Evolutionary conservation across 2,888 invertebrate genomes (phyloP).

Genomic region (Anoplius nigerrimus): DNA sequence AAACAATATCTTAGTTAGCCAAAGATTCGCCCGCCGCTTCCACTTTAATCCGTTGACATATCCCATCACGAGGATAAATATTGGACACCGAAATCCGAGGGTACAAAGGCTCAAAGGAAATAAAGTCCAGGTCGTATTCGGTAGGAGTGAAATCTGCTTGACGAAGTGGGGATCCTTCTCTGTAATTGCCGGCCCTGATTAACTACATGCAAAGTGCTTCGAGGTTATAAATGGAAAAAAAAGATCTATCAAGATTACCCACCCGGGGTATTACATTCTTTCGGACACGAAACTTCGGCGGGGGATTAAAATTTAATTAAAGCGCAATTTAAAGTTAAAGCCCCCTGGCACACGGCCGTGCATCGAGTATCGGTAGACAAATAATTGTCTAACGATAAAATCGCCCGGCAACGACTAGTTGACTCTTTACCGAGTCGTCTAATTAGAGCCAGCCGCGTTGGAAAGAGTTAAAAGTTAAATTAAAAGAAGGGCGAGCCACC

Average conservation of each 20-base stretch:
- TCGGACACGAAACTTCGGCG: too few relatives aligned
- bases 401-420: too few relatives aligned
- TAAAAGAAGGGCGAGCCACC: slow-evolving; percentile 34
- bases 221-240: background rate
- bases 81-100: slow-evolving; percentile 21
- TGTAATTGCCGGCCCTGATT: slow-evolving; percentile 48
- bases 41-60: slow-evolving; percentile 10
- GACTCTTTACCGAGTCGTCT: too few relatives aligned
- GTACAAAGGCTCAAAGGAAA: slow-evolving; percentile 43
- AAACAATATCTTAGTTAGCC: too few relatives aligned
- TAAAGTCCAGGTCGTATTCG: slow-evolving; percentile 29
- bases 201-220: slow-evolving; percentile 38
- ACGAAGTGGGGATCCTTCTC: slow-evolving; percentile 49
- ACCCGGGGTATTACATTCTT: background rate
- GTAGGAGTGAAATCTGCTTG: slow-evolving; percentile 32
- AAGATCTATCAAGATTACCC: background rate
- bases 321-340: too few relatives aligned
- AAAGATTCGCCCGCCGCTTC: too few relatives aligned
- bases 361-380: too few relatives aligned
- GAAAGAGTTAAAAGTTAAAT: slow-evolving; percentile 50
- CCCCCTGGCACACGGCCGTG: too few relatives aligned
- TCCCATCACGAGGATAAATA: slow-evolving; percentile 36
- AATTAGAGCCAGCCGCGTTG: slow-evolving; percentile 23
- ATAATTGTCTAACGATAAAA: too few relatives aligned
- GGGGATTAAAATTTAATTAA: too few relatives aligned